Conservation (phyloP, 1,140 invertebrate genomes). For the Penaeus japonicus region DNA sequence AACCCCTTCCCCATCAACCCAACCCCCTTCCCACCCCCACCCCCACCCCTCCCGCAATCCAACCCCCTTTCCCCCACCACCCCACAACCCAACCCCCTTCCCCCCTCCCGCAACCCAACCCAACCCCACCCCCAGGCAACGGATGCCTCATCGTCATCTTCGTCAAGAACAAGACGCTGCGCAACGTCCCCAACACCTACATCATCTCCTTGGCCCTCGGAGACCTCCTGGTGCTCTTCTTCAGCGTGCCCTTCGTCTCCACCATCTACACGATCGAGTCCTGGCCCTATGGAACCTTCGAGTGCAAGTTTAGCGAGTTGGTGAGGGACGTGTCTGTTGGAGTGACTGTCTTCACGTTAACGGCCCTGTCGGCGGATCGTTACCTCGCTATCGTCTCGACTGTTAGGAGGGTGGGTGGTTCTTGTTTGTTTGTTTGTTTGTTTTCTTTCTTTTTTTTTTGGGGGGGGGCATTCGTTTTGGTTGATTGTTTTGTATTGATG, state of each 20-base stretch:
- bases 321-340: constrained; percentile 18
- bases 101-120: background rate
- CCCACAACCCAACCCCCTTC: background rate
- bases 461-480: background rate
- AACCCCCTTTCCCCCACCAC: background rate
- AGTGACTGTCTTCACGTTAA: constrained; percentile 31
- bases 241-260: constrained; percentile 37
- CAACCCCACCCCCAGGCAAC: background rate
- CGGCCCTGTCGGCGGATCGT: constrained; percentile 38
- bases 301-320: constrained; percentile 28
- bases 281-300: constrained; percentile 33
- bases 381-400: constrained; percentile 37
- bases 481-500: background rate
- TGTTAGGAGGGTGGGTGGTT: constrained; percentile 10
- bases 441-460: background rate
- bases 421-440: too few relatives aligned
- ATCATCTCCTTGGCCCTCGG: constrained; percentile 37
- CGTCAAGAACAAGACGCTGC: constrained; percentile 18
- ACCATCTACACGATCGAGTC: constrained; percentile 32
- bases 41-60: background rate
- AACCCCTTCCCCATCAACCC: background rate
- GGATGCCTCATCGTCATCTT: constrained; percentile 31
- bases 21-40: background rate
- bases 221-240: constrained; percentile 33
- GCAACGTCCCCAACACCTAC: constrained; percentile 34